Evolutionary conservation across 2,113 vertebrate genomes (phyloP), one percentile per base, ranked within the genome.

Genomic region (Noctilio leporinus): DNA sequence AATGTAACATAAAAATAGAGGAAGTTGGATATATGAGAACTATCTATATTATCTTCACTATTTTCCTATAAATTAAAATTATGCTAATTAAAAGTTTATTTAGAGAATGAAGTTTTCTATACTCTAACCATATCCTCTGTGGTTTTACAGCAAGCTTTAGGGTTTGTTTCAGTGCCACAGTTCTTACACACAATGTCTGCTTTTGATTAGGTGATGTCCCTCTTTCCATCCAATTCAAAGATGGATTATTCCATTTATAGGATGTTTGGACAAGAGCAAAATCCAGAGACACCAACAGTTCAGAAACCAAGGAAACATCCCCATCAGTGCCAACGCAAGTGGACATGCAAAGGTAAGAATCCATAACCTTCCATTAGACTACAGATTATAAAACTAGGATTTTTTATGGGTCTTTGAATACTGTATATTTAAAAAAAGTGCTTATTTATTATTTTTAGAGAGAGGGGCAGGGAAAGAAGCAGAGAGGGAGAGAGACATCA

Each of bases 211-310:
- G 75, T 85, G 17, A 62, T 95, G 19, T 85, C 91, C 88, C 47
- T 96, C 28, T 91, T 62, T 85, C 70, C 70, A 91, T 67, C 51
- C 45, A 82, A 86, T 35, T 83, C 35, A 82, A 35, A 76, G 35
- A 70, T 94, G 80, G 43, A 70, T 62, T 86, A 70, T 92, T 75
- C 92, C 82, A 5, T 92, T 86, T 95, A 95, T 43, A 80, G 84
- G 45, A 43, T 78, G 6, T 83, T 64, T 89, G 85, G 67, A 81
- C 65, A 89, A n/a, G 75, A 3, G 10, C 47, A 80, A 28, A 70
- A 69, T 4, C 7, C 57, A 55, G 57, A 94, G 69, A 26, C 35
- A 49, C 30, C 51, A 11, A 33, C 57, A 10, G n/a, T 40, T 35
- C 38, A 75, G 73, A 96, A 70, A 22, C 49, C 43, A 38, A 81